Percentiles rank a stretch among this genome's conserved stretches.
Evolutionary conservation across 2,113 vertebrate species (phyloP).

Genomic region (Triplophysa tibetana): DNA sequence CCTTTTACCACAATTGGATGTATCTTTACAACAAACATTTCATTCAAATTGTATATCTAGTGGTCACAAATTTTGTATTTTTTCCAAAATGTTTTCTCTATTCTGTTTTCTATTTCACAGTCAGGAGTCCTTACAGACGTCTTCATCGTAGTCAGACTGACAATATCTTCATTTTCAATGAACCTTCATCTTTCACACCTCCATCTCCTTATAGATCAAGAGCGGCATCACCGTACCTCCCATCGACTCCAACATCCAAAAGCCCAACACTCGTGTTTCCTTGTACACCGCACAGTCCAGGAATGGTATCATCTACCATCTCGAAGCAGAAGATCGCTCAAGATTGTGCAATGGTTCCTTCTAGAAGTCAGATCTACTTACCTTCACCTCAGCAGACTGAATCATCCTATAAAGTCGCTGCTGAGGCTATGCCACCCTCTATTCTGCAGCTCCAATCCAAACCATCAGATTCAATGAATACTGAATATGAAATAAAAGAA

Average conservation of each 20-base stretch:
- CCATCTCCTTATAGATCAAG: slow-evolving; percentile 36
- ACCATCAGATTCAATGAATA: neutral
- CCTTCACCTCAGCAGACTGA: neutral
- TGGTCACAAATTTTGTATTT: too few species aligned
- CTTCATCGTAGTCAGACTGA: slow-evolving; percentile 68
- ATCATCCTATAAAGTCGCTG: neutral
- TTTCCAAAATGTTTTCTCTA: neutral
- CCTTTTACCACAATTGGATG: too few species aligned
- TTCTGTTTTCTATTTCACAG: slow-evolving; percentile 40
- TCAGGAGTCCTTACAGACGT: slow-evolving; percentile 56
- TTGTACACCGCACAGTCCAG: neutral
- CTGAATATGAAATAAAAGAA: neutral
- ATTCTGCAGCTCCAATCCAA: neutral
- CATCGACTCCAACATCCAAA: neutral
- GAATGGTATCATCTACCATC: neutral
- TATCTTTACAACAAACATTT: too few species aligned
- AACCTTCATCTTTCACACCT: slow-evolving; percentile 36
- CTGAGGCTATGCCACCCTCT: neutral
- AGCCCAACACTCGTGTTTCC: neutral
- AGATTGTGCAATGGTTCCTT: neutral
- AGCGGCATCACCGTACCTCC: slow-evolving; percentile 6
- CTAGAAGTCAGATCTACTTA: neutral
- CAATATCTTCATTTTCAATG: slow-evolving; percentile 61
- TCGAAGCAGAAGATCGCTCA: neutral
- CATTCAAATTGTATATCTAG: too few species aligned